Conservation (phyloP, 2,888 invertebrate species). For the Syrista parreyssii region DNA sequence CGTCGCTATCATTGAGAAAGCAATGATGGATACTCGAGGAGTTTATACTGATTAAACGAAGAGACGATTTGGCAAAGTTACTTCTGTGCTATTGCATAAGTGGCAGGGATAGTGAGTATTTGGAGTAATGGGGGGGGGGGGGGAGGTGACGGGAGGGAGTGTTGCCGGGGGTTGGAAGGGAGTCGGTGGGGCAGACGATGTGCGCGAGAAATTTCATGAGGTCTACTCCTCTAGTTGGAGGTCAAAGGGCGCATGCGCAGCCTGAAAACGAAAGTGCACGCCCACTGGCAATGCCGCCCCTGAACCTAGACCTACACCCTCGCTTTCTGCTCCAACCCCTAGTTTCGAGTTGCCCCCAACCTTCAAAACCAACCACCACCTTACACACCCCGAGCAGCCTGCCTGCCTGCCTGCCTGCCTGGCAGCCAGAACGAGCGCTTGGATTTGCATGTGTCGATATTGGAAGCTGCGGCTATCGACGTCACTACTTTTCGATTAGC, state of each 20-base stretch:
- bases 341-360: conserved; percentile 59
- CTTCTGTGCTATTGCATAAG: not conserved
- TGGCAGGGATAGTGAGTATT: conserved; percentile 10
- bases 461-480: not conserved
- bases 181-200: not conserved
- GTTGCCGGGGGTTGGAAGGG: conserved; percentile 24
- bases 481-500: not conserved
- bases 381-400: conserved; percentile 11
- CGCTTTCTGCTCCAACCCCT: conserved; percentile 46
- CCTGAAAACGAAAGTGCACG: conserved; percentile 63
- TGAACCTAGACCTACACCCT: conserved; percentile 61
- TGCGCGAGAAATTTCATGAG: conserved; percentile 3
- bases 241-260: conserved; percentile 54
- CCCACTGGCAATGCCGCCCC: conserved; percentile 54
- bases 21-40: not conserved
- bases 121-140: conserved; percentile 26
- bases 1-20: not conserved
- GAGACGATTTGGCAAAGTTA: not conserved
- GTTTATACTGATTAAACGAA: not conserved
- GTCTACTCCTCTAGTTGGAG: not conserved
- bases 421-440: not conserved
- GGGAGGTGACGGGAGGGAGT: conserved; percentile 25
- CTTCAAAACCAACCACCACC: conserved; percentile 44
- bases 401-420: conserved; percentile 2
- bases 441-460: not conserved